Base-by-base conservation (phyloP, 1,140 invertebrate genomes). In the Helicorthomorpha holstii region DNA sequence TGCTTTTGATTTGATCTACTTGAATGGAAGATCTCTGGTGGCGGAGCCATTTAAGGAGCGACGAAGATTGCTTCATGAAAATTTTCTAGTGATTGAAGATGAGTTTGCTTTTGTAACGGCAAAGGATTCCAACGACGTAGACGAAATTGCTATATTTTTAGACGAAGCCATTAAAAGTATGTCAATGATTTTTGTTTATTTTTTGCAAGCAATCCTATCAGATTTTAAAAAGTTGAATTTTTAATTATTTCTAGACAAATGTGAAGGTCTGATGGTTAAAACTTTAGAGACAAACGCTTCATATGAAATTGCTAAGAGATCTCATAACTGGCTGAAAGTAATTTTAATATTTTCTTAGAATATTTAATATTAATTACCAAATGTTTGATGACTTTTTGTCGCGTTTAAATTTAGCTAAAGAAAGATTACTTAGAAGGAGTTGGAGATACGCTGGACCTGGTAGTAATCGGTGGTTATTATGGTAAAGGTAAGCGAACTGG, bases 231-330 rank as follows among this genome's bases (percentile, higher is more conserved):
- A 34, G 7, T 7, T 7, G 16, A 7, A 34, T 34, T 34, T 34
- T 34, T 26, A 49, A 45, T 54, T 51, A 47, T 60, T 54, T 56
- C 22, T 58, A 82, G 82, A 85, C 27, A 94, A 94, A 64, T 98
- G 95, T 68, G 96, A 99, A 73, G 95, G 96, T 12, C 71, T 99
- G 7, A 99, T 99, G 95, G 87, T 99, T 1, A 99, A 99, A 72
- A 92, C 92, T 0, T 69, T 99, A 29, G 80, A 89, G 60, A 77
- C 82, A 52, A 83, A 95, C 61, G 88, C 95, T 1, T 88, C 86
- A 0, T 99, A 99, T 70, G 94, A 98, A 74, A 97, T 99, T 60
- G 93, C 94, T 0, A 93, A 95, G 65, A 71, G 96, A 42, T 98
- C 93, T 0, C 79, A 84, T 54, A 98, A 97, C 68, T 98, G 94